A percentile compares a stretch with the other conserved stretches of the same genome.
Evolutionary conservation across 2,113 vertebrate genomes (phyloP).

Genomic region (Gymnarchus niloticus): DNA sequence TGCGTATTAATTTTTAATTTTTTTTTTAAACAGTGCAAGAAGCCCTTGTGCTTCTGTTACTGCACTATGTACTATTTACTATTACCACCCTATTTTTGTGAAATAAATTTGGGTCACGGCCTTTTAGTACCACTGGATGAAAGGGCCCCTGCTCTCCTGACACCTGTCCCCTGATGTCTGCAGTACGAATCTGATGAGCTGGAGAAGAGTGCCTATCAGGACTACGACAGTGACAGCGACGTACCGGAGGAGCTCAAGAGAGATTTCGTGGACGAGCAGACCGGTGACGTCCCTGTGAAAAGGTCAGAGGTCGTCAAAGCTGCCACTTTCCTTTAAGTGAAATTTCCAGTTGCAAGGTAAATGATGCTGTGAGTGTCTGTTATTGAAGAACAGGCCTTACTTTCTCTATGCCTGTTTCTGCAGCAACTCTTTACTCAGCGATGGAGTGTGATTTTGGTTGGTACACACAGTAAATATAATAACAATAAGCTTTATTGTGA

Average conservation of each 20-base stretch:
- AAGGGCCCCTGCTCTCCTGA: not conserved
- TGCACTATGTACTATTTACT: too few species aligned
- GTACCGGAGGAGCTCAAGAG: conserved; percentile 93
- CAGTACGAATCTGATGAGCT: conserved; percentile 96
- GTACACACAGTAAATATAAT: not conserved
- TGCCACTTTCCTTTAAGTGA: too few species aligned
- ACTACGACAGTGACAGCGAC: conserved; percentile 95
- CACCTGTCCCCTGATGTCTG: not conserved
- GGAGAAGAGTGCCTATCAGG: conserved; percentile 92
- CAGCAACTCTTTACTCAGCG: too few species aligned
- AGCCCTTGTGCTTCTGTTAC: too few species aligned
- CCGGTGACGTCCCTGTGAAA: conserved; percentile 84
- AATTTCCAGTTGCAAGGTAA: too few species aligned
- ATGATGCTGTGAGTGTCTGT: too few species aligned
- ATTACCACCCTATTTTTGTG: too few species aligned
- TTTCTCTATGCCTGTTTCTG: not conserved
- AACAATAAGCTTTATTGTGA: not conserved
- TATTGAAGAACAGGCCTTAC: not conserved
- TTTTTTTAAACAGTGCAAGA: not conserved
- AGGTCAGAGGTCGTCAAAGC: conserved; percentile 61
- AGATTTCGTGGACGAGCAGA: conserved; percentile 95
- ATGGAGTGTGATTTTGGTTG: too few species aligned
- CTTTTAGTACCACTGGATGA: not conserved
- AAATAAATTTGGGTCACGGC: too few species aligned
- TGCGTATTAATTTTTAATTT: not conserved